These are phyloP conservation scores for Druon quercuslanigerum DNA, from an alignment of 1,140 invertebrate species.

Conservation along the genomic window DNA sequence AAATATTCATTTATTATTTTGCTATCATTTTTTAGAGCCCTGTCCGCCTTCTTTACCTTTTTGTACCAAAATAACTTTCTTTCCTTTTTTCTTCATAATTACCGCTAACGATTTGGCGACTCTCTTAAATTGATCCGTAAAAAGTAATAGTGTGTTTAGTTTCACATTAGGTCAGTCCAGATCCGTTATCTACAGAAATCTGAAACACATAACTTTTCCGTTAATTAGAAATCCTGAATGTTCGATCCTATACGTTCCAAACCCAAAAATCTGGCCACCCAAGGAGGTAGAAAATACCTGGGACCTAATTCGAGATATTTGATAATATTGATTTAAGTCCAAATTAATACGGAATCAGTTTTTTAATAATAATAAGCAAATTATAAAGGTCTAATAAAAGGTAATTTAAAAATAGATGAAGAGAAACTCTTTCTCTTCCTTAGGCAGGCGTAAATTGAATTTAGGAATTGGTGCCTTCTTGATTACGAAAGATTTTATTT, in stretches of 20 bases:
- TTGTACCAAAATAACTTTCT: constrained; percentile 4
- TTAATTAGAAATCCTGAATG: background rate
- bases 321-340: background rate
- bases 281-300: background rate
- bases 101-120: constrained; percentile 10
- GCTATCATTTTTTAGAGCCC: background rate
- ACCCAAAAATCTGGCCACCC: background rate
- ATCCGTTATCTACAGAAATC: background rate
- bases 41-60: constrained; percentile 16
- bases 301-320: background rate
- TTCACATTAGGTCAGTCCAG: background rate
- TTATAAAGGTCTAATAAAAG: too few species aligned
- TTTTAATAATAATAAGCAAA: background rate
- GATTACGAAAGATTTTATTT: too few species aligned
- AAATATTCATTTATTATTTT: constrained; percentile 23
- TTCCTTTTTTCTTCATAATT: constrained; percentile 11
- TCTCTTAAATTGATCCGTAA: constrained; percentile 13
- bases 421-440: too few species aligned
- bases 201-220: background rate
- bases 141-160: constrained; percentile 1
- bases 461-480: too few species aligned
- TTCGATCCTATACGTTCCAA: background rate
- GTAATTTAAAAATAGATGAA: too few species aligned
- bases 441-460: too few species aligned
- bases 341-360: background rate